These are phyloP conservation scores for Corythornis madagascariensis DNA, from an alignment of 2,113 vertebrate genomes.

Conservation along the genomic window DNA sequence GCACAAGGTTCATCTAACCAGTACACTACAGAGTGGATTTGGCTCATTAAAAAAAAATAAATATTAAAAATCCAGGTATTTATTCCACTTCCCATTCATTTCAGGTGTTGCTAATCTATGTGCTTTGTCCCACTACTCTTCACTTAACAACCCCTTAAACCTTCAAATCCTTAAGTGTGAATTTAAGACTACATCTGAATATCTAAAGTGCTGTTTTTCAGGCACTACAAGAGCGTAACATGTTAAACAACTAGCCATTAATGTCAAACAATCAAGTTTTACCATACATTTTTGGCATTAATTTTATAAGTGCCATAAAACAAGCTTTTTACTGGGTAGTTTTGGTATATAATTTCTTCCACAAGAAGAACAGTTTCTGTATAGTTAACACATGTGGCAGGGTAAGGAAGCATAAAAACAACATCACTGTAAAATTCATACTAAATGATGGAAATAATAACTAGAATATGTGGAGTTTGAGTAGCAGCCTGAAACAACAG, in stretches of 20 bases:
- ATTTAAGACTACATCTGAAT: not conserved
- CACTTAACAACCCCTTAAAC: conserved; percentile 8
- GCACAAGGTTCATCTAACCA: not conserved
- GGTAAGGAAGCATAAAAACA: conserved; percentile 73
- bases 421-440: conserved; percentile 70
- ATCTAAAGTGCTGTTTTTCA: conserved; percentile 28
- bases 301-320: conserved; percentile 60
- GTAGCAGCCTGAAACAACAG: conserved; percentile 63
- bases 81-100: not conserved
- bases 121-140: not conserved
- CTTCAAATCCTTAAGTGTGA: conserved; percentile 6
- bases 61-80: not conserved
- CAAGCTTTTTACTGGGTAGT: conserved; percentile 50
- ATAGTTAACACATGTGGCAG: conserved; percentile 62
- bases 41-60: not conserved
- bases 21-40: not conserved
- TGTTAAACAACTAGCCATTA: conserved; percentile 60
- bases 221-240: not conserved
- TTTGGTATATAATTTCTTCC: conserved; percentile 67
- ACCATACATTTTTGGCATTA: conserved; percentile 57
- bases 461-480: conserved; percentile 65
- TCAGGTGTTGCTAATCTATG: not conserved
- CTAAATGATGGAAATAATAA: conserved; percentile 77
- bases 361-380: conserved; percentile 58
- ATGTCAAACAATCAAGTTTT: conserved; percentile 58